These are phyloP conservation scores for Pygmarrhopalites habei DNA, from an alignment of 1,140 invertebrate species.

Conservation along the genomic window DNA sequence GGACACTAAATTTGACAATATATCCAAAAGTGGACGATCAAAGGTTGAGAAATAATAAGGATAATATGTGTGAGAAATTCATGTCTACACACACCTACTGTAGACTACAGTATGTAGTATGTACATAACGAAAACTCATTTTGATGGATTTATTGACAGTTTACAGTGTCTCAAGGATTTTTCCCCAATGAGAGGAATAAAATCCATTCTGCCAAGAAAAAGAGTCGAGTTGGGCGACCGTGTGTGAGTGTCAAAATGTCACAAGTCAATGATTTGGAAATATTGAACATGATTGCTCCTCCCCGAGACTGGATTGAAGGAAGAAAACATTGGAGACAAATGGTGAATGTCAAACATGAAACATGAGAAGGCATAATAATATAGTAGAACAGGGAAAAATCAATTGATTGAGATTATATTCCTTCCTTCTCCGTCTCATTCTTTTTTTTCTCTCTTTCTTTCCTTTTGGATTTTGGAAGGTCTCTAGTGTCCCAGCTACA, in stretches of 20 bases:
- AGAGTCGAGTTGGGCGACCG: background rate
- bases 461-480: constrained; percentile 46
- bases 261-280: constrained; percentile 56
- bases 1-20: background rate
- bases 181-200: background rate
- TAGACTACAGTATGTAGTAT: no score
- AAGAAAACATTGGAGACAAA: constrained; percentile 73
- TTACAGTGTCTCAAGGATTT: background rate
- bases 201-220: no score
- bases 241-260: background rate
- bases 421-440: constrained; percentile 21
- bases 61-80: no score
- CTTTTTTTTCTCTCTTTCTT: no score
- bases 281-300: constrained; percentile 88
- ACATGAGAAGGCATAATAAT: no score
- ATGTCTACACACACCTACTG: no score
- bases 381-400: background rate
- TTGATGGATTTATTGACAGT: no score
- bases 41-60: no score
- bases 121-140: no score
- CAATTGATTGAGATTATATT: background rate
- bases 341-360: constrained; percentile 1
- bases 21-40: no score
- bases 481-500: constrained; percentile 91
- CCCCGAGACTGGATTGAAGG: constrained; percentile 91